Percentiles rank a stretch among this genome's conserved stretches.
phyloP scores from a whole-genome alignment of 2,888 invertebrate genomes.

The Perithous albicinctus region DNA sequence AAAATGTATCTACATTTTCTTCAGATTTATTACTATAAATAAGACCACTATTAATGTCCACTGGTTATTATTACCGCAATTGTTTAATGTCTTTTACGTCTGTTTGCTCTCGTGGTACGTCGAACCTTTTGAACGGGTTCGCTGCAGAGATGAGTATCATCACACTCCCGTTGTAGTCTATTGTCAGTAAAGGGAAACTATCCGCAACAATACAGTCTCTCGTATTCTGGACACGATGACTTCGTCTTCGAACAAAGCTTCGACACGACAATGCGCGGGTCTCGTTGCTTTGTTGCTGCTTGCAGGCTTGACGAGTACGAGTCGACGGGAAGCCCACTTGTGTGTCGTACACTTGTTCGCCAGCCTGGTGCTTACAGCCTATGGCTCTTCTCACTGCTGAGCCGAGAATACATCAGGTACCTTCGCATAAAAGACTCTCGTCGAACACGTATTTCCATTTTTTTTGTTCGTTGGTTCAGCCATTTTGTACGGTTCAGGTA shows the following conservation, averaged over 20 bases:
- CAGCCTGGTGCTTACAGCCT: constrained; percentile 38
- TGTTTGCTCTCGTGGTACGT: not conserved
- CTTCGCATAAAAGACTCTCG: constrained; percentile 39
- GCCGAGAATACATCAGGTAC: constrained; percentile 16
- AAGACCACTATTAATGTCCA: not conserved
- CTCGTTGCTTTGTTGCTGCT: constrained; percentile 54
- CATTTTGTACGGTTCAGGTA: not conserved
- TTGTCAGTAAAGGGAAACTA: constrained; percentile 47
- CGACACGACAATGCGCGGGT: constrained; percentile 54
- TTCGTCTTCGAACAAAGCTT: constrained; percentile 62
- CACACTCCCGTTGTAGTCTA: constrained; percentile 27
- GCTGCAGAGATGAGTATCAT: constrained; percentile 32
- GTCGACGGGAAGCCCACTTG: constrained; percentile 41
- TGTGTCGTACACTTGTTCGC: constrained; percentile 32
- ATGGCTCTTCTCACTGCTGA: constrained; percentile 36
- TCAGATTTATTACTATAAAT: not conserved
- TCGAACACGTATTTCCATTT: constrained; percentile 20
- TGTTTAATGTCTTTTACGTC: not conserved
- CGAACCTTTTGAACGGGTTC: constrained; percentile 20
- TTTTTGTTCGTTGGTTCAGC: constrained; percentile 9
- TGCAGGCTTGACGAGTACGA: constrained; percentile 44
- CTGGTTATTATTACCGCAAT: constrained; percentile 15
- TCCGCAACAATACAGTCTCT: constrained; percentile 50
- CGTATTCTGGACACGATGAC: constrained; percentile 56
- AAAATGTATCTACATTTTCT: not conserved